Percentiles rank a stretch among this genome's conserved stretches.
Evolutionary conservation across 1,140 invertebrate genomes (phyloP).

Genomic region (Aphaenogaster rudis): DNA sequence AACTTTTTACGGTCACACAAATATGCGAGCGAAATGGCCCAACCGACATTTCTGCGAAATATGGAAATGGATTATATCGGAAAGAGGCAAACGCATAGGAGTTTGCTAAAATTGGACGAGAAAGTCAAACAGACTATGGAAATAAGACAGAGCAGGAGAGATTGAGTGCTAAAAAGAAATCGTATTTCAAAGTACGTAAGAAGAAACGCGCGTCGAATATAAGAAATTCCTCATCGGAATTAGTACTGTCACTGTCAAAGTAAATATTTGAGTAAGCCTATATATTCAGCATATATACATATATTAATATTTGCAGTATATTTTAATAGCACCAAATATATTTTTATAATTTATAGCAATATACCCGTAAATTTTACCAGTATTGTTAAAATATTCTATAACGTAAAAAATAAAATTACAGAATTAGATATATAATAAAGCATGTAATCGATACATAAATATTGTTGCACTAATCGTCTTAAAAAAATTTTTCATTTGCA

Average conservation of each 20-base stretch:
- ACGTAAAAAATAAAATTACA: not conserved
- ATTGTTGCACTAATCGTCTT: not conserved
- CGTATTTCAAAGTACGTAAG: not conserved
- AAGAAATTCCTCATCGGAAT: not conserved
- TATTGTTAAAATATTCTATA: not conserved
- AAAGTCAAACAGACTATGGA: conserved; percentile 26
- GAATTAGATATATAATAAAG: not conserved
- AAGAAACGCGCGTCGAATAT: not conserved
- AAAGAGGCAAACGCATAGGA: not conserved
- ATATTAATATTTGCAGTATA: not conserved
- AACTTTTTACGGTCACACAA: conserved; percentile 23
- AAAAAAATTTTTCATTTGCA: not conserved
- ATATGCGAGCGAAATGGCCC: not conserved
- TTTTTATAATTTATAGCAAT: not conserved
- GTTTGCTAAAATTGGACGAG: conserved; percentile 39
- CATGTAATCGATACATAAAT: not conserved
- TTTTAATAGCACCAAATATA: not conserved
- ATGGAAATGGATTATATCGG: conserved; percentile 41
- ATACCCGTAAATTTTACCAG: not conserved
- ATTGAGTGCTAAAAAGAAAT: not conserved
- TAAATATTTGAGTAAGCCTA: not conserved
- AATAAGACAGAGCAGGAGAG: not conserved
- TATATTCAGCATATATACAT: not conserved
- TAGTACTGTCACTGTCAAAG: not conserved
- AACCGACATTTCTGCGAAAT: conserved; percentile 3